Base-by-base conservation (phyloP, 2,888 invertebrate genomes). In the Limnephilus auricula region DNA sequence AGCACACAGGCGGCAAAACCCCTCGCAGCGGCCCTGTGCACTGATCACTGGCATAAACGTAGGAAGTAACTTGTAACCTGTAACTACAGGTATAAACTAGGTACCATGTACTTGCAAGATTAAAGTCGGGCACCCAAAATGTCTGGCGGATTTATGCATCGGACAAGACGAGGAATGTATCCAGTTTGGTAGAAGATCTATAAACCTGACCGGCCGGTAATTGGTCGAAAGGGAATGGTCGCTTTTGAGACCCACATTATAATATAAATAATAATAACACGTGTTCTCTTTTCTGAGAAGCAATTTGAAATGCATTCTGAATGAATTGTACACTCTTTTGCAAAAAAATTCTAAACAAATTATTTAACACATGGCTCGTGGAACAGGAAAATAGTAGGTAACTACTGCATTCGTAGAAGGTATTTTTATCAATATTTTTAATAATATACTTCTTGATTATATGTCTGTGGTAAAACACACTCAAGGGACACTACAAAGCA, bases 161-260 rank as follows among this genome's bases (percentile, higher is more conserved):
- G n/a, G 65, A 82, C 82, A 34, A 82, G 82, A 32, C 82, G 34
- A 34, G 82, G 82, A 34, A 82, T 82, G 82, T 37, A 82, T 65
- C 82, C 82, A 82, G 82, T 82, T 82, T 82, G 25, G 82, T 32
- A 82, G 31, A 82, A 32, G 25, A 82, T 32, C 32, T 25, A 82
- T 82, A 82, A 82, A n/a, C 65, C 65, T 65, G 65, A 65, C 65
- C 65, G 65, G 65, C n/a, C 65, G 65, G 65, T 82, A 82, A 82
- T 82, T 34, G 82, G 34, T 37, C 82, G 82, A 34, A 37, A 82
- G 37, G 37, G 82, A 37, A 82, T 85, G 37, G 37, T 85, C n/a
- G 9, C 85, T 40, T 37, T 37, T 45, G 30, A 32, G 45, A 85
- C 34, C 45, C 31, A 32, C 40, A 85, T 85, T 37, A 85, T 85